Evolutionary conservation across 2,113 vertebrate species (phyloP).

Genomic region (Limanda limanda): DNA sequence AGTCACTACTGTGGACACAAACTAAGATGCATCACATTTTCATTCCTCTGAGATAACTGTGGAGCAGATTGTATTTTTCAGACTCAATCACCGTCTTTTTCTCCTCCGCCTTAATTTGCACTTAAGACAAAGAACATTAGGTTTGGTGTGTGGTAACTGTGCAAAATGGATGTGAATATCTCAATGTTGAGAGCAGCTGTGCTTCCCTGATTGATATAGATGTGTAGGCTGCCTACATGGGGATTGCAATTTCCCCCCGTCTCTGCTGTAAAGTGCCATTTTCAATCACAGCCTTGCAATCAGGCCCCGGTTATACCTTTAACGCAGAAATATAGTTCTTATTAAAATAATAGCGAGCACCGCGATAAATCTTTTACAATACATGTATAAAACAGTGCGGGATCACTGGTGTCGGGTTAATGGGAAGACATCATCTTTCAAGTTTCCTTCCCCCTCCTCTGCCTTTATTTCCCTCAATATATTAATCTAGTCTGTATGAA

Average conservation of each 20-base stretch:
- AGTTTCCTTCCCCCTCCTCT: background rate
- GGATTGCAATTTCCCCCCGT: constrained; percentile 40
- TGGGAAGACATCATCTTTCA: background rate
- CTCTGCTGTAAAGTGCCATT: constrained; percentile 26
- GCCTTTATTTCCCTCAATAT: background rate
- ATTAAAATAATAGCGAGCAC: constrained; percentile 9
- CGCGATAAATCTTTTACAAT: constrained; percentile 3
- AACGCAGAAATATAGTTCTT: constrained; percentile 7
- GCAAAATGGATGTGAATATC: constrained; percentile 44
- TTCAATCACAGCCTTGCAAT: constrained; percentile 48
- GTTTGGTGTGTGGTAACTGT: constrained; percentile 29
- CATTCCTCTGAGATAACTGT: background rate
- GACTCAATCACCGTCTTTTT: constrained; percentile 2
- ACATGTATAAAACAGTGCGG: background rate
- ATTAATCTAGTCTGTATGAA: background rate
- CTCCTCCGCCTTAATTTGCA: background rate
- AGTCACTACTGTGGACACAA: background rate
- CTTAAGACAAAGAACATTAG: constrained; percentile 12
- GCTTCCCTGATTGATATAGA: constrained; percentile 54
- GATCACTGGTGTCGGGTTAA: background rate
- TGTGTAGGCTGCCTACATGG: constrained; percentile 39
- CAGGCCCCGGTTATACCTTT: constrained; percentile 25
- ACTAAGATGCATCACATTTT: constrained; percentile 13
- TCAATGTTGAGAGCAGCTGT: constrained; percentile 50
- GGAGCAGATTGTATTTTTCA: constrained; percentile 20